Evolutionary conservation across 2,888 invertebrate genomes (phyloP), one percentile per base, ranked within the genome.

Genomic region (Alsophila aescularia): DNA sequence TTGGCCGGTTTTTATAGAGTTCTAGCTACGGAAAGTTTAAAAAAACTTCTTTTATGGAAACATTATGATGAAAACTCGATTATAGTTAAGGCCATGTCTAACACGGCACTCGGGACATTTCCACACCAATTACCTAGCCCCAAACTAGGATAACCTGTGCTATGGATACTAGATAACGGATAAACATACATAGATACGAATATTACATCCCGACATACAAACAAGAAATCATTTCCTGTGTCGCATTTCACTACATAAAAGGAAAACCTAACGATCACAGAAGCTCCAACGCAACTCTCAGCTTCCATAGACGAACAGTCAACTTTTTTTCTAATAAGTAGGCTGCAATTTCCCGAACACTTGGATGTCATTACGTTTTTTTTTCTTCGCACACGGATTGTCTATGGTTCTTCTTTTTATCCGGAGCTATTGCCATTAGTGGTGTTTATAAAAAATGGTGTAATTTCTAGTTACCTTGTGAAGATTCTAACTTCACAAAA

Each of bases 341-440:
- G 43, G 58, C 51, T 37, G 41, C 52, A 63, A 63, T 60, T 58
- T 60, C 18, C 59, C 55, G 54, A 52, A 54, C 60, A 59, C 47
- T 54, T 42, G 57, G 54, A 59, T 60, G 52, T 62, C 64, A 62
- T 66, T 66, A 66, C 44, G 58, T 52, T 54, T 52, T 64, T 64
- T 66, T 58, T 63, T 62, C 60, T 27, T 58, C 39, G 39, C 45
- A 43, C 53, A 39, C 35, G 48, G 60, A 63, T 64, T 66, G 63
- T 64, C 64, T 66, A 64, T 61, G 60, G 53, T 62, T n/a, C 44
- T 40, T 44, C 43, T 64, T 63, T 64, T 63, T 63, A 49, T 41
- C 29, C 37, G 16, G 21, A 45, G 52, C 52, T 55, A 58, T 58
- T 35, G 60, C 57, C 53, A 65, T 65, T 65, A 65, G 55, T 45